A percentile compares a stretch with the other conserved stretches of the same genome.
Evolutionary conservation across 1,140 invertebrate species (phyloP).

Genomic region (Drepana arcuata): DNA sequence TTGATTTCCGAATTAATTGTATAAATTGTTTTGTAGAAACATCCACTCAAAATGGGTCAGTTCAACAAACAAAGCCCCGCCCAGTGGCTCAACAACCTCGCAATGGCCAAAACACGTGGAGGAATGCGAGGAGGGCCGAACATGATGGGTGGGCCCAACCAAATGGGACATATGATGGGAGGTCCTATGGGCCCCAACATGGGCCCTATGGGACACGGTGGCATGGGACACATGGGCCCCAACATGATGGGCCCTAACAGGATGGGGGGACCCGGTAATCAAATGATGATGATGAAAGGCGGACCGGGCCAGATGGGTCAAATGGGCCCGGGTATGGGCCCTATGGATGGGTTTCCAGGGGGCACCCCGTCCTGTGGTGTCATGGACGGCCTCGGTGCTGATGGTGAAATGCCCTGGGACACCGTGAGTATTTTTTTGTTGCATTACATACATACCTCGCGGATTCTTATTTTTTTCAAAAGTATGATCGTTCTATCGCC

Average conservation of each 20-base stretch:
- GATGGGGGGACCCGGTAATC: constrained; percentile 52
- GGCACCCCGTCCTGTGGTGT: constrained; percentile 70
- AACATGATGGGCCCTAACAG: constrained; percentile 62
- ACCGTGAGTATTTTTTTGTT: constrained; percentile 46
- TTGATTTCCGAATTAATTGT: too few relatives aligned
- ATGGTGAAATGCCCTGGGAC: constrained; percentile 72
- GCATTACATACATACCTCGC: not conserved
- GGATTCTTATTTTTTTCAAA: too few relatives aligned
- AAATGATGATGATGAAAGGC: constrained; percentile 70
- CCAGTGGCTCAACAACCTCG: constrained; percentile 86
- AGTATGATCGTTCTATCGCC: too few relatives aligned
- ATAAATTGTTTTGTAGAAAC: constrained; percentile 77
- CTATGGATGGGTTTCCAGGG: constrained; percentile 70
- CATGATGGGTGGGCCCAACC: constrained; percentile 64
- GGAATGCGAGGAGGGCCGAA: constrained; percentile 72
- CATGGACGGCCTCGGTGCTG: constrained; percentile 70
- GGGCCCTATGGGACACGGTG: constrained; percentile 68
- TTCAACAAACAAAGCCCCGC: constrained; percentile 86
- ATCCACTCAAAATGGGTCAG: constrained; percentile 90
- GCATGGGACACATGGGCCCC: constrained; percentile 71
- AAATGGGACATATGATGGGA: constrained; percentile 67
- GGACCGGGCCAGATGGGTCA: constrained; percentile 56
- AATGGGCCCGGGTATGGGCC: constrained; percentile 64
- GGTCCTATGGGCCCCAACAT: constrained; percentile 60
- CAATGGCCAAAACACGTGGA: constrained; percentile 81